Conservation (phyloP, 2,797 vertebrate genomes). For the Siniperca obscura region DNA sequence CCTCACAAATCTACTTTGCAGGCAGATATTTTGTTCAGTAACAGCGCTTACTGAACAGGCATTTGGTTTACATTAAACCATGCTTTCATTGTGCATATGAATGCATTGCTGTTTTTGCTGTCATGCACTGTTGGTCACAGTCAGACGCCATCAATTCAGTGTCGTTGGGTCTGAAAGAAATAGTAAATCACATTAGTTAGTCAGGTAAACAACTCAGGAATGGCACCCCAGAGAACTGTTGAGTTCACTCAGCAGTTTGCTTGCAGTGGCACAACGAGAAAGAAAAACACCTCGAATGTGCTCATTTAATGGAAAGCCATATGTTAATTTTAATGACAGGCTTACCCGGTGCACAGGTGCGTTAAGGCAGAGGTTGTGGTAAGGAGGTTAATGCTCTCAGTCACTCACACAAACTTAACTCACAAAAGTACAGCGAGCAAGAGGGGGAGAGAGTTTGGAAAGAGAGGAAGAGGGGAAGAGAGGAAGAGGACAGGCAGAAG, state of each 20-base stretch:
- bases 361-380: slow-evolving; percentile 31
- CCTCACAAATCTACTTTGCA: slow-evolving; percentile 48
- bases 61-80: slow-evolving; percentile 71
- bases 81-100: slow-evolving; percentile 38
- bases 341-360: slow-evolving; percentile 65
- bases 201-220: slow-evolving; percentile 72
- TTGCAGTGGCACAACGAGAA: slow-evolving; percentile 42
- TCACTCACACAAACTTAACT: slow-evolving; percentile 29
- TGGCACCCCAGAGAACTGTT: slow-evolving; percentile 60
- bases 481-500: slow-evolving; percentile 51
- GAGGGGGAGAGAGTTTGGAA: slow-evolving; percentile 4
- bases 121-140: slow-evolving; percentile 62
- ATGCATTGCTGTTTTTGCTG: slow-evolving; percentile 61
- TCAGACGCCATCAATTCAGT: slow-evolving; percentile 74
- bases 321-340: slow-evolving; percentile 71
- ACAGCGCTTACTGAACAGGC: slow-evolving; percentile 23
- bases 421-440: background rate
- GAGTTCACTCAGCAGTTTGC: slow-evolving; percentile 54
- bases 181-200: slow-evolving; percentile 71
- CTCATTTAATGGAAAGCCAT: slow-evolving; percentile 63
- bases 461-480: slow-evolving; percentile 37
- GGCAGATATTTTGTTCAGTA: slow-evolving; percentile 25
- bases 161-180: slow-evolving; percentile 59
- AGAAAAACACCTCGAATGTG: slow-evolving; percentile 66
- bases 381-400: slow-evolving; percentile 47